Conservation (phyloP, 2,888 invertebrate species). For the Acanthosepion esculentum region DNA sequence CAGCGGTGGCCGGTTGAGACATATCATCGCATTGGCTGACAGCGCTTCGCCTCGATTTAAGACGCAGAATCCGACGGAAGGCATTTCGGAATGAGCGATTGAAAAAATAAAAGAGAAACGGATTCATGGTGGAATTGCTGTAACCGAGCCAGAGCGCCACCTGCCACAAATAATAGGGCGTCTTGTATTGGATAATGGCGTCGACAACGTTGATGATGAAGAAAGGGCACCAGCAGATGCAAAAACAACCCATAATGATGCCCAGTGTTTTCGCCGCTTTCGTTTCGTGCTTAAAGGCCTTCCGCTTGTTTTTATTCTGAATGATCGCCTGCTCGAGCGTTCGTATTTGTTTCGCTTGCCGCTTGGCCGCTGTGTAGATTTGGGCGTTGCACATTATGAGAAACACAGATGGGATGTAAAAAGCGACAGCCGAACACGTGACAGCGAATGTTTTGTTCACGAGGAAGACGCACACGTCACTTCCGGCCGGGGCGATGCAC, state of each 20-base stretch:
- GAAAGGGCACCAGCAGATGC: conserved; percentile 72
- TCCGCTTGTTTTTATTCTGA: conserved; percentile 60
- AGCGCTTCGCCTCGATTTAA: conserved; percentile 66
- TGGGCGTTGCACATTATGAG: conserved; percentile 68
- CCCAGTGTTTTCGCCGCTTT: conserved; percentile 72
- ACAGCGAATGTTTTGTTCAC: conserved; percentile 68
- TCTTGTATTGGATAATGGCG: conserved; percentile 68
- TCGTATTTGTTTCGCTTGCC: conserved; percentile 69
- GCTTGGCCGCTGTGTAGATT: conserved; percentile 68
- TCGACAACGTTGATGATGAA: conserved; percentile 71
- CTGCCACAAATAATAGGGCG: conserved; percentile 66
- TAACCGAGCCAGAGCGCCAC: conserved; percentile 71
- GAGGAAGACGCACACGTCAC: conserved; percentile 65
- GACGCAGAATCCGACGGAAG: conserved; percentile 63
- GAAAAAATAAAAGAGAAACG: conserved; percentile 67
- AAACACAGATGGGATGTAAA: conserved; percentile 71
- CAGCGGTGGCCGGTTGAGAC: conserved; percentile 46
- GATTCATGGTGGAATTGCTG: conserved; percentile 69
- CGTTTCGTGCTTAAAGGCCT: conserved; percentile 67
- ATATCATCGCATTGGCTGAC: conserved; percentile 65
- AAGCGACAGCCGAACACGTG: conserved; percentile 70
- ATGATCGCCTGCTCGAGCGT: conserved; percentile 64
- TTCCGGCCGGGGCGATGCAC: conserved; percentile 61
- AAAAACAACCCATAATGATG: conserved; percentile 72
- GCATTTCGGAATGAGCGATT: conserved; percentile 64